Percentiles rank a stretch among this genome's conserved stretches.
Evolutionary conservation across 2,888 invertebrate species (phyloP).

Genomic region (Diarsia dahlii): DNA sequence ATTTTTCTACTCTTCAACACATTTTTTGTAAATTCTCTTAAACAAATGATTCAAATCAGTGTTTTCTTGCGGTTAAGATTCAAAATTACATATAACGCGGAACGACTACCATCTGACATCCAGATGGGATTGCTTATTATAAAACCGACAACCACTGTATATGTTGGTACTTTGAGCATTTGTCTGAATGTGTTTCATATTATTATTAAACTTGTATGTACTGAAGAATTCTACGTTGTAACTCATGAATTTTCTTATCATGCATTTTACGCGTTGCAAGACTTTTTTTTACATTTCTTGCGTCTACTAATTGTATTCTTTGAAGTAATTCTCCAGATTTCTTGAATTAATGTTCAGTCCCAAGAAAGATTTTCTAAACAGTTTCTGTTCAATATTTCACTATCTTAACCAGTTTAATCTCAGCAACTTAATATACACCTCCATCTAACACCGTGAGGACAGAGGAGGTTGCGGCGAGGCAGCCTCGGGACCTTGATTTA

Average conservation of each 20-base stretch:
- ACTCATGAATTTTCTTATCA: too few species aligned
- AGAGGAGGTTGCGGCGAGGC: slow-evolving; percentile 54
- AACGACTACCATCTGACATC: slow-evolving; percentile 18
- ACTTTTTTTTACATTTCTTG: neutral
- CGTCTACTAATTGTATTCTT: neutral
- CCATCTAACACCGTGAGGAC: slow-evolving; percentile 59
- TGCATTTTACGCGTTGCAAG: neutral
- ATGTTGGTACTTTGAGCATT: slow-evolving; percentile 1
- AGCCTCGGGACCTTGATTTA: slow-evolving; percentile 74
- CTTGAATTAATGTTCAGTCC: too few species aligned
- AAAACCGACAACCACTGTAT: neutral
- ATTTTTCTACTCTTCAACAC: neutral
- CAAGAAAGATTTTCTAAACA: neutral
- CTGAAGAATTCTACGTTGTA: neutral
- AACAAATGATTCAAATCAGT: slow-evolving; percentile 9
- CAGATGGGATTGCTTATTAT: slow-evolving; percentile 31
- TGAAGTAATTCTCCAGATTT: neutral
- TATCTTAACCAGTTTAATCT: slow-evolving; percentile 35
- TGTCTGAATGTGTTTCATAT: neutral
- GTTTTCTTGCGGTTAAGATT: neutral
- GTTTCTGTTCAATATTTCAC: slow-evolving; percentile 13
- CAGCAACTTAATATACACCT: slow-evolving; percentile 63
- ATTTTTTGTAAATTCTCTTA: neutral
- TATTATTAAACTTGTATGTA: slow-evolving; percentile 13
- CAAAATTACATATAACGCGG: neutral